Evolutionary conservation across 2,113 vertebrate species (phyloP).

Genomic region (Periophthalmodon schlosseri): DNA sequence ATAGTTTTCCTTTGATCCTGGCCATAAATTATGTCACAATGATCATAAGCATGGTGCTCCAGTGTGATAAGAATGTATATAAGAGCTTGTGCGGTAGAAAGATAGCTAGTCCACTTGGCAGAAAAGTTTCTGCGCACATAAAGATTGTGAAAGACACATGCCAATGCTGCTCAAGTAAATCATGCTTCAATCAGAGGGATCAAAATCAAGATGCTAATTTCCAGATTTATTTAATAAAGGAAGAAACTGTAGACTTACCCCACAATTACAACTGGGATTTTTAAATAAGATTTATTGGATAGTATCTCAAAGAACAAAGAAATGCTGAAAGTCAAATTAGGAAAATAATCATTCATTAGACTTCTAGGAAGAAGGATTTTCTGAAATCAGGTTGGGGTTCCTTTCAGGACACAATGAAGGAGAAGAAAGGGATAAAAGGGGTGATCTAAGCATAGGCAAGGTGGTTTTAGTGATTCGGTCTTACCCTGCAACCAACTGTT

Average conservation of each 20-base stretch:
- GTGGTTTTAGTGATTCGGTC: slow-evolving; percentile 82
- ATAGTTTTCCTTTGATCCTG: slow-evolving; percentile 37
- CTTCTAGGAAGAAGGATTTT: slow-evolving; percentile 34
- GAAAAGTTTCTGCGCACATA: slow-evolving; percentile 52
- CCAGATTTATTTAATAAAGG: slow-evolving; percentile 28
- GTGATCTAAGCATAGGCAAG: slow-evolving; percentile 80
- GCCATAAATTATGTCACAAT: slow-evolving; percentile 27
- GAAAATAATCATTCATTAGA: slow-evolving; percentile 49
- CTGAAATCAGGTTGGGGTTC: slow-evolving; percentile 48
- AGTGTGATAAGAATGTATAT: slow-evolving; percentile 28
- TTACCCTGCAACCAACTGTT: slow-evolving; percentile 97
- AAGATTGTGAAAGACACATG: slow-evolving; percentile 66
- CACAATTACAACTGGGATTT: slow-evolving; percentile 38
- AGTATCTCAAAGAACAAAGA: slow-evolving; percentile 5
- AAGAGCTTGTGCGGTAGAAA: slow-evolving; percentile 38
- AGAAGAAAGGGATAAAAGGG: slow-evolving; percentile 61
- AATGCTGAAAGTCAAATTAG: slow-evolving; percentile 30
- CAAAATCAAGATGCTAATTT: slow-evolving; percentile 46
- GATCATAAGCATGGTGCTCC: slow-evolving; percentile 45
- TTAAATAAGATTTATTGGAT: background rate
- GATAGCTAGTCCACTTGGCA: slow-evolving; percentile 41
- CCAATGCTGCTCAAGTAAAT: slow-evolving; percentile 64
- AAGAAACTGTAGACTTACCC: slow-evolving; percentile 42
- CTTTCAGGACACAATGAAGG: slow-evolving; percentile 56
- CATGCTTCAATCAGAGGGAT: slow-evolving; percentile 64